Evolutionary conservation across 2,888 invertebrate genomes (phyloP).

Genomic region (Lasioglossum figueresi): DNA sequence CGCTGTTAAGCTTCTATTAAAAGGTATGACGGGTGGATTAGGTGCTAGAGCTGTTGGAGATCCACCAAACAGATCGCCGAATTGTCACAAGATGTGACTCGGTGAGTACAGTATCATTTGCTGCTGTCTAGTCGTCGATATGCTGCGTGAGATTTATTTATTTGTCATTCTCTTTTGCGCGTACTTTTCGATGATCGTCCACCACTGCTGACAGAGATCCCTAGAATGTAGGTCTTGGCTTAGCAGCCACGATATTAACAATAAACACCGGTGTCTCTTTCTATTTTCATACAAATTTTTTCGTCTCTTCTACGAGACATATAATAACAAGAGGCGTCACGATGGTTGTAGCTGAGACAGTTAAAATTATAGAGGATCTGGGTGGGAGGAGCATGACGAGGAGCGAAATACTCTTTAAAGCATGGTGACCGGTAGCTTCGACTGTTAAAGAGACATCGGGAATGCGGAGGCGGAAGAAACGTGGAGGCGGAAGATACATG

Average conservation of each 20-base stretch:
- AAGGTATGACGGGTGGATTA: neutral
- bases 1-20: slow-evolving; percentile 9
- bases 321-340: neutral
- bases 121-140: neutral
- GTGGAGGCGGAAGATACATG: slow-evolving; percentile 43
- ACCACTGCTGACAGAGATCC: neutral
- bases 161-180: neutral
- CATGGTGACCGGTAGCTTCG: neutral
- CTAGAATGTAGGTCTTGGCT: neutral
- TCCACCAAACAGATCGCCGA: neutral
- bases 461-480: neutral
- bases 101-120: neutral
- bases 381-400: neutral
- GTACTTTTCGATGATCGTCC: neutral
- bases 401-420: neutral
- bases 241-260: neutral
- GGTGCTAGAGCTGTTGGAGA: slow-evolving; percentile 12
- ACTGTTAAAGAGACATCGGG: slow-evolving; percentile 9
- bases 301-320: neutral
- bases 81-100: neutral
- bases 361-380: neutral
- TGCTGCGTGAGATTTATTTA: neutral
- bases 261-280: too few species aligned
- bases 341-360: neutral
- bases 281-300: neutral